Base-by-base conservation (phyloP, 2,113 vertebrate genomes). In the Melospiza georgiana region DNA sequence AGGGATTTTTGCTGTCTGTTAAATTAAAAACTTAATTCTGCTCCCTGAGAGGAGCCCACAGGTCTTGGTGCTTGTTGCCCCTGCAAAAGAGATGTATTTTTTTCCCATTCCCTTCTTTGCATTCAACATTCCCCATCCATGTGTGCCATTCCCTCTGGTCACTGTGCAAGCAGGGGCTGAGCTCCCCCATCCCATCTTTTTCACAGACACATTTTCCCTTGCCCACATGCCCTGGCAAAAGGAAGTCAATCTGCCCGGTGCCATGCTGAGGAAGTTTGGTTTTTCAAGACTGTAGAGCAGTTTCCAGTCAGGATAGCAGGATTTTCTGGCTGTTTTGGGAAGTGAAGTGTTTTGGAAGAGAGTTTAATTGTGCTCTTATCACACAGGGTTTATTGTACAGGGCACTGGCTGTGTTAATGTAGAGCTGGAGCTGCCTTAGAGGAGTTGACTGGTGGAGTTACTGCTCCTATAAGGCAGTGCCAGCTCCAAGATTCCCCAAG, bases 401-500 rank as follows among this genome's bases (percentile, higher is more conserved):
- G 49, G 24, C 12, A 30, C 41, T 61, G 79, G 9, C 41, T 51
- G 21, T n/a, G 30, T 57, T 84, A 39, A 18, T 16, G 35, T 3
- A 15, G 61, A 78, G 72, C 67, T 6, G 6, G 25, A 67, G 69
- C 85, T 87, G 74, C 89, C 89, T 93, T 57, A 30, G 7, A 73
- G 85, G 73, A 92, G 57, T 44, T 5, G n/a, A 18, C 63, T 22
- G 4, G 25, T 1, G 4, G 24, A 85, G 44, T 59, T 72, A 41
- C 87, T 88, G 81, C 54, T 95, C 84, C 81, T 97, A 82, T 87
- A 91, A 95, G 96, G 94, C 87, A 94, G 89, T 11, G 46, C 63
- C 12, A 8, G 81, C 95, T 85, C 75, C 3, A 14, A 95, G 90
- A 95, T 96, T 96, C 93, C 96, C 96, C 95, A 97, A 96, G 96